Conservation (phyloP, 1,140 invertebrate species). For the Pseudobourletiella spinata region DNA sequence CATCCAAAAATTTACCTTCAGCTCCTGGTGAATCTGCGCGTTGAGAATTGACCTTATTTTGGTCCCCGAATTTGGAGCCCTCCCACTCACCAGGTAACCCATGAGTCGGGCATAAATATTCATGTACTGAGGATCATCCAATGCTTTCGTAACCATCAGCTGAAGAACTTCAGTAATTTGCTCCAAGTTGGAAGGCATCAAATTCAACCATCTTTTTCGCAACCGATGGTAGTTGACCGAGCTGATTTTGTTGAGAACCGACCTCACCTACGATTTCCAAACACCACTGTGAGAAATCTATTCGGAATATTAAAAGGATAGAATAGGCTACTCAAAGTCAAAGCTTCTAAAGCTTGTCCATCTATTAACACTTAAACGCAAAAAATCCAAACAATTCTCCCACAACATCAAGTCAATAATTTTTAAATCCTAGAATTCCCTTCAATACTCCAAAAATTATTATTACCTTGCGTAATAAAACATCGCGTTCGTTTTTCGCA, state of each 20-base stretch:
- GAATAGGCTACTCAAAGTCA: no score
- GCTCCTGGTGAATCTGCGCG: conserved; percentile 18
- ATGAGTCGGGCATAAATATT: conserved; percentile 29
- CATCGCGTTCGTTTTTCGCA: conserved; percentile 23
- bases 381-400: no score
- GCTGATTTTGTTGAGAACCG: conserved; percentile 31
- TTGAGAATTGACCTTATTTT: conserved; percentile 14
- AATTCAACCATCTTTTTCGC: conserved; percentile 22
- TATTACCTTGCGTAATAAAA: conserved; percentile 28
- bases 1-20: conserved; percentile 6
- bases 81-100: conserved; percentile 4
- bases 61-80: background rate
- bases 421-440: no score
- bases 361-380: no score
- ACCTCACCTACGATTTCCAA: conserved; percentile 31
- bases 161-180: conserved; percentile 19
- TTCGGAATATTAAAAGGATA: no score
- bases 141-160: conserved; percentile 23
- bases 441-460: no score
- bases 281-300: no score
- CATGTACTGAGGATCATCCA: conserved; percentile 30
- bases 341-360: no score
- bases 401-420: no score
- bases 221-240: conserved; percentile 24
- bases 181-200: conserved; percentile 11